phyloP scores from a whole-genome alignment of 1,140 invertebrate genomes.

The Eumeta japonica region DNA sequence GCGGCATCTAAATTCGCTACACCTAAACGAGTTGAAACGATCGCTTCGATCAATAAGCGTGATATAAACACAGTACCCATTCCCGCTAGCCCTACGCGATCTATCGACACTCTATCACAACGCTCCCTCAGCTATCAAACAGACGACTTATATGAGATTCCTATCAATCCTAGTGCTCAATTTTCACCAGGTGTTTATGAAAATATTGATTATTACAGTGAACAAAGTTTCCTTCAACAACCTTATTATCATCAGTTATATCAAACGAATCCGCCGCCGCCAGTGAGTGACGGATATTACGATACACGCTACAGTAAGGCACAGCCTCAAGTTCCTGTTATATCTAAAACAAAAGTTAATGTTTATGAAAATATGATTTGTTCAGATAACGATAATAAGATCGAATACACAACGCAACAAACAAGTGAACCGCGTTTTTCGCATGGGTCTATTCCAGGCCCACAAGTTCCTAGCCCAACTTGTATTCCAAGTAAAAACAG shows the following conservation, averaged over 20 bases:
- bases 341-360: slow-evolving; percentile 51
- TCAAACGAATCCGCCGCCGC: slow-evolving; percentile 33
- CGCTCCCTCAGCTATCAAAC: slow-evolving; percentile 65
- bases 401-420: slow-evolving; percentile 30
- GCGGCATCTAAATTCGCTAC: slow-evolving; percentile 75
- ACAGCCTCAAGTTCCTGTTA: slow-evolving; percentile 69
- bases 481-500: slow-evolving; percentile 22
- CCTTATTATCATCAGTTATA: slow-evolving; percentile 65
- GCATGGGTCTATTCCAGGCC: slow-evolving; percentile 42
- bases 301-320: slow-evolving; percentile 63
- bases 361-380: slow-evolving; percentile 52
- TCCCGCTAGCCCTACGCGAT: slow-evolving; percentile 51
- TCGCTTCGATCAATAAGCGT: slow-evolving; percentile 58
- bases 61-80: slow-evolving; percentile 41
- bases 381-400: slow-evolving; percentile 43
- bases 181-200: slow-evolving; percentile 70
- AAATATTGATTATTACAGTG: slow-evolving; percentile 75
- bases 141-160: slow-evolving; percentile 49
- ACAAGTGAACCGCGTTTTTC: slow-evolving; percentile 38
- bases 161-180: slow-evolving; percentile 37
- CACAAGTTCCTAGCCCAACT: slow-evolving; percentile 43
- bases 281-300: slow-evolving; percentile 56
- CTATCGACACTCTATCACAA: slow-evolving; percentile 62
- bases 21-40: slow-evolving; percentile 67
- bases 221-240: slow-evolving; percentile 52